Evolutionary conservation across 2,113 vertebrate genomes (phyloP).

Genomic region (Sula dactylatra): DNA sequence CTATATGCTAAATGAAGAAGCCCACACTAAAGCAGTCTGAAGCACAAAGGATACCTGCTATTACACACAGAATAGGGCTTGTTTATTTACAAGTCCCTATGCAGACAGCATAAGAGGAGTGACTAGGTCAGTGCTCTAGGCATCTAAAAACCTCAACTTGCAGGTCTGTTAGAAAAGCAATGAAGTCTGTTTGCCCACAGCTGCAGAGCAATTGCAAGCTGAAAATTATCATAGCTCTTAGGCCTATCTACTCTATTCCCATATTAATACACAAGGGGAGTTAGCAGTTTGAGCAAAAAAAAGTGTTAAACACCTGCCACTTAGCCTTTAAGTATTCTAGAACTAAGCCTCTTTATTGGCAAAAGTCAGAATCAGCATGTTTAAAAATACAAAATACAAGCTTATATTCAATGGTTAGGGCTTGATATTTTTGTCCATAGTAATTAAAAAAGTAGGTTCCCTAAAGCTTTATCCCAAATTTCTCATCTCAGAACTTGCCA

Average conservation of each 20-base stretch:
- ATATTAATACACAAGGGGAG: background rate
- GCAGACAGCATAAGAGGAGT: background rate
- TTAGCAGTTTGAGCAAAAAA: background rate
- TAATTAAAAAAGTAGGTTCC: background rate
- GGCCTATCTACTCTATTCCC: background rate
- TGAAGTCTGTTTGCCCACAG: background rate
- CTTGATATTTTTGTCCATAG: background rate
- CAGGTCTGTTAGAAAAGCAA: background rate
- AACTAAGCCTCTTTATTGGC: background rate
- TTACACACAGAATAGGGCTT: rapidly evolving
- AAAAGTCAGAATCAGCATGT: background rate
- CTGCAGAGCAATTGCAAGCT: background rate
- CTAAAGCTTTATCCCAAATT: background rate
- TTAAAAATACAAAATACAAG: background rate
- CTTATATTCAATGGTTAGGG: background rate
- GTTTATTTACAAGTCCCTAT: background rate
- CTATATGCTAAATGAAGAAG: background rate
- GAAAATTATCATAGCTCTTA: background rate
- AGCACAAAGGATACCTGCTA: background rate
- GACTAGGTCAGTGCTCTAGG: background rate
- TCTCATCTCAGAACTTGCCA: background rate
- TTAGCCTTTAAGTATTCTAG: background rate
- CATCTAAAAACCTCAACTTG: background rate
- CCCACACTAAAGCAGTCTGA: background rate
- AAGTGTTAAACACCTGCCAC: background rate